A percentile compares a stretch with the other conserved stretches of the same genome.
Conservation (phyloP, 35 echinoderm and acorn worm genomes). For the Ophiothrix spiculata region DNA sequence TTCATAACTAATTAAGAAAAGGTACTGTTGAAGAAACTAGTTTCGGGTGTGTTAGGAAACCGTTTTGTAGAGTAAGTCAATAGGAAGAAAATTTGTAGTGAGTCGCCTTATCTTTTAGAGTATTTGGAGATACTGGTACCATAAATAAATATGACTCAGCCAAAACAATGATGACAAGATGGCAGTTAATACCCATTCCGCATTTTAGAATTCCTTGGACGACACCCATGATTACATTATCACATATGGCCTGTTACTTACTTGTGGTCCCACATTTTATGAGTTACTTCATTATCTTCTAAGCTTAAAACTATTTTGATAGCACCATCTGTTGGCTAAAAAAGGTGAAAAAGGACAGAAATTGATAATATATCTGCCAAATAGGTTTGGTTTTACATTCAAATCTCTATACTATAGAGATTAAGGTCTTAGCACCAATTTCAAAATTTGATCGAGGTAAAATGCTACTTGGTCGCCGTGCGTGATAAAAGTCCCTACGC, state of each 20-base stretch:
- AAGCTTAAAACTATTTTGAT: slow-evolving; percentile 60
- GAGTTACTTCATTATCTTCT: slow-evolving; percentile 63
- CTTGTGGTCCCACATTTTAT: slow-evolving; percentile 80
- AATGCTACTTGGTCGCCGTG: too few relatives aligned
- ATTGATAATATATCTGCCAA: too few relatives aligned
- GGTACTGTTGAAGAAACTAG: too few relatives aligned
- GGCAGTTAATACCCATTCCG: background rate
- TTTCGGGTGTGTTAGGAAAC: too few relatives aligned
- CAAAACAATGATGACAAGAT: background rate
- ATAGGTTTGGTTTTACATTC: too few relatives aligned
- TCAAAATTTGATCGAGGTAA: too few relatives aligned
- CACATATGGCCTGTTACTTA: slow-evolving; percentile 16
- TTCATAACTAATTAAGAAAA: too few relatives aligned
- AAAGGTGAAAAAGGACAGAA: background rate
- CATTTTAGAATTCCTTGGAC: background rate
- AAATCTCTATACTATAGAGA: too few relatives aligned
- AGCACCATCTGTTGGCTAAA: slow-evolving; percentile 37
- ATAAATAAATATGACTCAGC: background rate
- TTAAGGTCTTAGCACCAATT: too few relatives aligned
- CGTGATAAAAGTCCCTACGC: too few relatives aligned
- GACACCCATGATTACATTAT: background rate
- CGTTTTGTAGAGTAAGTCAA: too few relatives aligned
- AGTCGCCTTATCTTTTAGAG: background rate
- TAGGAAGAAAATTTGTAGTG: too few relatives aligned
- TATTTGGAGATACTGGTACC: background rate